These are phyloP conservation scores for Raja brachyura DNA, from an alignment of 2,113 vertebrate species.

Conservation along the genomic window DNA sequence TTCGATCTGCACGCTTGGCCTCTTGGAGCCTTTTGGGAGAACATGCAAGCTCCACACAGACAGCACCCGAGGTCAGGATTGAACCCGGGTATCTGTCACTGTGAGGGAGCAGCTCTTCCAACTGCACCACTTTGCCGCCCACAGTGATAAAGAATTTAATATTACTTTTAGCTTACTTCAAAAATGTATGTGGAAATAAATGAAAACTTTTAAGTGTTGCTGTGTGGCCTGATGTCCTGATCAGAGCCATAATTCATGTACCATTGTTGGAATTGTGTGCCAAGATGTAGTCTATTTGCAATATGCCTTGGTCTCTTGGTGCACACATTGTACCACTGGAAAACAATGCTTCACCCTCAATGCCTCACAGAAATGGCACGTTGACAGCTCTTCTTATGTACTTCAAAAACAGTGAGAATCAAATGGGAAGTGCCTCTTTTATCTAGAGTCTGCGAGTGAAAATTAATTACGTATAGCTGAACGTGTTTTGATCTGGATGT, in stretches of 20 bases:
- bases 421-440: neutral
- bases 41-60: no score
- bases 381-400: neutral
- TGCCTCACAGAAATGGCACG: neutral
- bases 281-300: neutral
- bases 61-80: no score
- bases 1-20: no score
- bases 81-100: no score
- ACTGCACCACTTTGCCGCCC: no score
- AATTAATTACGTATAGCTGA: conserved; percentile 8
- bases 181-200: neutral
- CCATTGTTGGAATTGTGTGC: neutral
- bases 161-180: neutral
- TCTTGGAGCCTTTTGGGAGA: no score
- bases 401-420: neutral
- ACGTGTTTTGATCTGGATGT: neutral
- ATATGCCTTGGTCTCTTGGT: neutral
- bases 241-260: neutral
- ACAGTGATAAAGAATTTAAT: no score
- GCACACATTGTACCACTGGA: neutral
- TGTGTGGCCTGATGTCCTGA: neutral
- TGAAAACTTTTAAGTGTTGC: neutral
- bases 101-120: no score
- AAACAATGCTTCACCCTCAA: neutral
- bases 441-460: neutral